These are phyloP conservation scores for Drosophila eugracilis DNA, from an alignment of 1,140 invertebrate genomes.

Conservation along the genomic window DNA sequence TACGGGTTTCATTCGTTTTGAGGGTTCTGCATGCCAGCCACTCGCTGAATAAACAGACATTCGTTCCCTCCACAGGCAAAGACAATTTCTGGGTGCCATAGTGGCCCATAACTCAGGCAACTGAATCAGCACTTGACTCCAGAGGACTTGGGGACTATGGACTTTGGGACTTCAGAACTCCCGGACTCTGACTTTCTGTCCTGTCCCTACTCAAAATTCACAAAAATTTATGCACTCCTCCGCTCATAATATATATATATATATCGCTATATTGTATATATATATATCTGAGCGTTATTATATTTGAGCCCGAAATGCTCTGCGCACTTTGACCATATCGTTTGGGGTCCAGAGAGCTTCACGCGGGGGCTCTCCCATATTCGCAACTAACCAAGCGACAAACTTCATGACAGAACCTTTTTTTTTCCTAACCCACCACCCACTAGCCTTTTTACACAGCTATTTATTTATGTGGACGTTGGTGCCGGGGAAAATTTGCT, in stretches of 20 bases:
- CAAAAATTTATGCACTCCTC: slow-evolving; percentile 51
- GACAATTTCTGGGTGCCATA: slow-evolving; percentile 30
- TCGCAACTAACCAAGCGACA: slow-evolving; percentile 60
- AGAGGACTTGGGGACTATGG: background rate
- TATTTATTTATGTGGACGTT: slow-evolving; percentile 67
- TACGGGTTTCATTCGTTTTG: slow-evolving; percentile 38
- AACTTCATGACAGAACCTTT: slow-evolving; percentile 68
- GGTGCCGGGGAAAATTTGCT: slow-evolving; percentile 56
- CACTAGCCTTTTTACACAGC: slow-evolving; percentile 16
- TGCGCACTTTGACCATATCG: slow-evolving; percentile 25
- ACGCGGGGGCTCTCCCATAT: too few species aligned
- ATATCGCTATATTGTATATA: slow-evolving; percentile 9
- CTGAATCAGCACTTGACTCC: slow-evolving; percentile 48
- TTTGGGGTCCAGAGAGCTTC: background rate
- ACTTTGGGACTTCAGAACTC: background rate
- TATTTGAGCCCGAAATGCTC: slow-evolving; percentile 42
- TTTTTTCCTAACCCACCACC: too few species aligned
- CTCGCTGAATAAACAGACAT: slow-evolving; percentile 43
- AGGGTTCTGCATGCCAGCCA: slow-evolving; percentile 7
- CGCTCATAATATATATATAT: slow-evolving; percentile 26
- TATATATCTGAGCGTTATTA: slow-evolving; percentile 55
- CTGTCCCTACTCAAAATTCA: slow-evolving; percentile 45
- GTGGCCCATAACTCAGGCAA: slow-evolving; percentile 45
- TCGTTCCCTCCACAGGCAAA: slow-evolving; percentile 9
- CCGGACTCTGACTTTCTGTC: slow-evolving; percentile 24